These are phyloP conservation scores for Ectobius pallidus DNA, from an alignment of 2,888 invertebrate species.

Conservation along the genomic window DNA sequence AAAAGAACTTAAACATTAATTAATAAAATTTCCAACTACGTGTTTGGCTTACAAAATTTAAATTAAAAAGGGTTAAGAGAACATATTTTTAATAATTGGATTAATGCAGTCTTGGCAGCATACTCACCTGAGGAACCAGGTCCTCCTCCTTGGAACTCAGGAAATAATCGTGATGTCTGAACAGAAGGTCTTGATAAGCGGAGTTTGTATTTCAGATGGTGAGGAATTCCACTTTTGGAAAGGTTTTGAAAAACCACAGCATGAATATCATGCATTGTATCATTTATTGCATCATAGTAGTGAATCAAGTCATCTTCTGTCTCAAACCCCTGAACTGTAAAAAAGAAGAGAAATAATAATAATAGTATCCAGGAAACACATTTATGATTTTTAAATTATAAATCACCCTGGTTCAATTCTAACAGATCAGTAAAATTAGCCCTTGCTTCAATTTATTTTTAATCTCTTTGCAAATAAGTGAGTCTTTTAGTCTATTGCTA, in stretches of 20 bases:
- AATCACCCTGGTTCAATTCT: too few species aligned
- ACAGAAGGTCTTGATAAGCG: conserved; percentile 3
- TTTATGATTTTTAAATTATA: too few species aligned
- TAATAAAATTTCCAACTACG: too few species aligned
- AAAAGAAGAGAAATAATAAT: background rate
- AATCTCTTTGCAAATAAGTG: too few species aligned
- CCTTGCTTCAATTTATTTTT: too few species aligned
- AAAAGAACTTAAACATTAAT: too few species aligned
- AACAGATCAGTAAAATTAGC: too few species aligned
- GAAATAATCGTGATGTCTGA: conserved; percentile 8
- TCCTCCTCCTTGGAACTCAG: background rate
- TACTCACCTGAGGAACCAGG: conserved; percentile 6
- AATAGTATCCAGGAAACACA: background rate
- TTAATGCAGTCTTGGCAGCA: too few species aligned
- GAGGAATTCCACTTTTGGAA: background rate
- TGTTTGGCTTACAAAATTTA: too few species aligned
- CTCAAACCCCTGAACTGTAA: background rate
- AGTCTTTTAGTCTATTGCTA: too few species aligned
- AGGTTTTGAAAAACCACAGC: conserved; percentile 5
- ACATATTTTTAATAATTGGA: too few species aligned
- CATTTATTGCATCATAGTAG: conserved; percentile 11
- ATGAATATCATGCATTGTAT: background rate
- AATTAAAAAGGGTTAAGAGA: too few species aligned
- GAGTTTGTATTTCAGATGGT: conserved; percentile 41
- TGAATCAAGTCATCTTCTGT: conserved; percentile 1